Evolutionary conservation across 2,113 vertebrate genomes (phyloP).

Genomic region (Takifugu flavidus): DNA sequence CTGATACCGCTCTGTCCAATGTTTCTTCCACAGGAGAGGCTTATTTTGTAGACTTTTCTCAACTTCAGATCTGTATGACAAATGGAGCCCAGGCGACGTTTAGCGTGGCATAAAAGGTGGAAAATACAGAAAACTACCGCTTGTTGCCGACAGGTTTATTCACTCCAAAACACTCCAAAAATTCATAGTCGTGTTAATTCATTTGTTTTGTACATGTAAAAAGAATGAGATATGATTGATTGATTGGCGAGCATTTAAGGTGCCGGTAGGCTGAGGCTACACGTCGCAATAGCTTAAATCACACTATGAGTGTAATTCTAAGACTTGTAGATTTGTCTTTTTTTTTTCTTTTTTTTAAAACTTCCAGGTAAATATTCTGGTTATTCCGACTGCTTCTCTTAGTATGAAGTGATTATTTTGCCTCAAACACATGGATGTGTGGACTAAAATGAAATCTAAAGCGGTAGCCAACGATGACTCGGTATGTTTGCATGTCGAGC

Average conservation of each 20-base stretch:
- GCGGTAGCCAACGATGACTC: too few species aligned
- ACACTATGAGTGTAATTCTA: not conserved
- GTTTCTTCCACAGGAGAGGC: too few species aligned
- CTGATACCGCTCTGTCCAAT: too few species aligned
- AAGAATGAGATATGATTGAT: not conserved
- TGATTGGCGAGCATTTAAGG: not conserved
- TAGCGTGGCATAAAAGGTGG: not conserved
- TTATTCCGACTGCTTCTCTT: too few species aligned
- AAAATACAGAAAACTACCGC: not conserved
- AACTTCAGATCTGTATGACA: not conserved
- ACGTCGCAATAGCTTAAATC: not conserved
- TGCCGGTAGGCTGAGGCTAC: not conserved
- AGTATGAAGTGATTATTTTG: too few species aligned
- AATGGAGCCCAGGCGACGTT: not conserved
- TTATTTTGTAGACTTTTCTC: too few species aligned
- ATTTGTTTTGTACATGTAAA: not conserved
- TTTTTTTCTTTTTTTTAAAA: too few species aligned
- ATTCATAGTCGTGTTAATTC: not conserved
- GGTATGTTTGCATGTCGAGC: too few species aligned
- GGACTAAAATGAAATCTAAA: too few species aligned
- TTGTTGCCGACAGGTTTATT: too few species aligned
- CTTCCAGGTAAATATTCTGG: too few species aligned
- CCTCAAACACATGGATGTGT: too few species aligned
- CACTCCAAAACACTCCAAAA: not conserved
- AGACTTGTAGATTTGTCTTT: not conserved